Base-by-base conservation (phyloP, 2,797 vertebrate genomes). In the Lithobates pipiens region DNA sequence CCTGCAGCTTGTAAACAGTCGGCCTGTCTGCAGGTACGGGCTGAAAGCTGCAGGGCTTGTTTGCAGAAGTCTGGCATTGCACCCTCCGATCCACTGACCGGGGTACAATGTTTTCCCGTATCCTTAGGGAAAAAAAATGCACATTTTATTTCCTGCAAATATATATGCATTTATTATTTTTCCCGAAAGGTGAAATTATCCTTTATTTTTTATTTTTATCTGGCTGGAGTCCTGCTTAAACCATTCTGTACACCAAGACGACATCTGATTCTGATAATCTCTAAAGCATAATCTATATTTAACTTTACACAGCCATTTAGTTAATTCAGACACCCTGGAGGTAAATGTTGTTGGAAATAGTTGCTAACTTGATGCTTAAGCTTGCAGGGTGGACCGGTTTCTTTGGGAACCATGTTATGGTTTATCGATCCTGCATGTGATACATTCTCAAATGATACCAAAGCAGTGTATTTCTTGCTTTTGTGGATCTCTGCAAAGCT, bases 341-440 rank as follows among this genome's bases (percentile, higher is more conserved):
- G 54, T 86, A 16, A 57, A 82, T 50, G 13, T 86, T 88, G 89
- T 89, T 82, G 73, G 72, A 34, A 87, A 83, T 87, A 80, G 88
- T 87, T 87, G 85, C 85, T 83, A 86, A 63, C 85, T 54, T 68
- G 74, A 65, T 54, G 80, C 76, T 83, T 69, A 83, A 75, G 85
- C 75, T 77, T 77, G 68, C 54, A 69, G 5, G 65, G 73, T 73
- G 42, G 72, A 29, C 80, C 88, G 85, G 67, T 88, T 10, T 0
- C 42, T 80, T 44, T 61, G 63, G 6, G 69, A 86, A 88, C 89
- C 89, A 83, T 81, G 67, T 46, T 50, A 42, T 87, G 42, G 68
- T 89, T 91, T 90, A 82, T 90, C 82, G 25, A 54, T 44, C 71
- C 89, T 84, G 80, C 15, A 71, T 82, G 86, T 89, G 84, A 82